Evolutionary conservation across 2,113 vertebrate genomes (phyloP).

Genomic region (human (Homo sapiens)): DNA sequence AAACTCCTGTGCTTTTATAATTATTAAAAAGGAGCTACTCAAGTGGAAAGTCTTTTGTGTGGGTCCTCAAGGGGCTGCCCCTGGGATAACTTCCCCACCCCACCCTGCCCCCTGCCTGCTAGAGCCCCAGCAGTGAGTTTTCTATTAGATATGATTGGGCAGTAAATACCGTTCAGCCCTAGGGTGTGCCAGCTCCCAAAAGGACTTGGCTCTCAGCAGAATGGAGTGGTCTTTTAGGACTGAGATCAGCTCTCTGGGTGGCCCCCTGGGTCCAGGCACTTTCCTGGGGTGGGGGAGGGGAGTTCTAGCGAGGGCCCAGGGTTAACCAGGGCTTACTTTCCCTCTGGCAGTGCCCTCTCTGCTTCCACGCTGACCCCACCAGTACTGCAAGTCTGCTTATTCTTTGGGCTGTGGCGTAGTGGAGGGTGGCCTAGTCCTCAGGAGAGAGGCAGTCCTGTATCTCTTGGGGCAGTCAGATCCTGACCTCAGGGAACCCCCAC

Average conservation of each 20-base stretch:
- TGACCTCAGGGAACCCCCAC: neutral
- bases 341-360: neutral
- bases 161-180: constrained; percentile 63
- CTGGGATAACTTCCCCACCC: constrained; percentile 51
- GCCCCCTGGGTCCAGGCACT: neutral
- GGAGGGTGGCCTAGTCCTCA: neutral
- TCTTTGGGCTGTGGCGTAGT: neutral
- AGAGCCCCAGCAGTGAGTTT: constrained; percentile 14
- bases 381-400: neutral
- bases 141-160: constrained; percentile 55
- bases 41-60: constrained; percentile 88
- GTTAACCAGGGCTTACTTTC: neutral
- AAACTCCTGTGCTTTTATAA: constrained; percentile 89
- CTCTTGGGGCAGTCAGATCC: neutral
- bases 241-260: neutral
- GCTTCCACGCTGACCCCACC: neutral
- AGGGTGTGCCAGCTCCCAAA: neutral
- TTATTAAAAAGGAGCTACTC: constrained; percentile 89
- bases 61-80: constrained; percentile 80
- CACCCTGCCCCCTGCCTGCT: neutral
- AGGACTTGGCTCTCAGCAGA: neutral
- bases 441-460: neutral
- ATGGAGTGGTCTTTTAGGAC: neutral
- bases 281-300: neutral
- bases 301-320: neutral